Percentiles rank a stretch among this genome's conserved stretches.
These are phyloP conservation scores for Hippocampus zosterae DNA, from an alignment of 2,113 vertebrate genomes.

Conservation along the genomic window DNA sequence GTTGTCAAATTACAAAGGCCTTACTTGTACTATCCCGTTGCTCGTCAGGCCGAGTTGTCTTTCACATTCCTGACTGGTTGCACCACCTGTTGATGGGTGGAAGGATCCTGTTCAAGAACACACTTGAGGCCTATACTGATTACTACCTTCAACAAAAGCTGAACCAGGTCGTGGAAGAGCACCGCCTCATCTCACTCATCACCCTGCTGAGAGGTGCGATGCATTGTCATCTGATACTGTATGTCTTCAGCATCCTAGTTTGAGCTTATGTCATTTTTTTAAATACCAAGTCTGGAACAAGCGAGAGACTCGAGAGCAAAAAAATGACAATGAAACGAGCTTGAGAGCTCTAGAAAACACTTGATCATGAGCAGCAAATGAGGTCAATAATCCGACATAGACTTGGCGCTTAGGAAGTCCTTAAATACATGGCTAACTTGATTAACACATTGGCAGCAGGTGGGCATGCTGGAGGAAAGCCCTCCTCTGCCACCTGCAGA, in stretches of 20 bases:
- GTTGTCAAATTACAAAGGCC: not conserved
- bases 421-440: too few species aligned
- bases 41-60: slow-evolving; percentile 77
- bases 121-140: slow-evolving; percentile 87
- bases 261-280: too few species aligned
- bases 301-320: too few species aligned
- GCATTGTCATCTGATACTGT: not conserved
- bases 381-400: too few species aligned
- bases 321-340: too few species aligned
- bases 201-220: slow-evolving; percentile 87
- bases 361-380: too few species aligned
- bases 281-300: too few species aligned
- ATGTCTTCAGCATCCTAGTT: not conserved
- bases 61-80: slow-evolving; percentile 86
- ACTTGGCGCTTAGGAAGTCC: too few species aligned
- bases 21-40: not conserved
- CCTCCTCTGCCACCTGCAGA: too few species aligned
- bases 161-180: slow-evolving; percentile 86
- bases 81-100: slow-evolving; percentile 92
- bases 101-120: slow-evolving; percentile 93
- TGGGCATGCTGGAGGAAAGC: too few species aligned
- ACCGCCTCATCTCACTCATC: slow-evolving; percentile 90
- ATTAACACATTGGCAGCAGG: too few species aligned
- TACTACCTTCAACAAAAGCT: slow-evolving; percentile 84
- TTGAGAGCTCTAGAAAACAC: too few species aligned